These are phyloP conservation scores for Pseudonaja textilis DNA, from an alignment of 2,113 vertebrate species.

Conservation along the genomic window DNA sequence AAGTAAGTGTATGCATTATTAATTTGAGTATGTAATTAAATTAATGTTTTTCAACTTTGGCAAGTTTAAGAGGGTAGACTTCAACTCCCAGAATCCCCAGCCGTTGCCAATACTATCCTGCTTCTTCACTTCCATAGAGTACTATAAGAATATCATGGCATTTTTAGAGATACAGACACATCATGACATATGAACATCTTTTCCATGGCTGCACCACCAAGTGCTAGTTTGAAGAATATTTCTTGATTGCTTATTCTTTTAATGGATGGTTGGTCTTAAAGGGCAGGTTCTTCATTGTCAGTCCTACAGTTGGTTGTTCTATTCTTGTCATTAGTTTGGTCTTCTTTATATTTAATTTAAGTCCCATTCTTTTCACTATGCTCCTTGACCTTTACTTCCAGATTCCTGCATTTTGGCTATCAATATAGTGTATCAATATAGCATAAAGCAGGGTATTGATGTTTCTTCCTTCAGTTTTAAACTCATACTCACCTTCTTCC, in stretches of 20 bases:
- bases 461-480: neutral
- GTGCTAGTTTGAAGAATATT: neutral
- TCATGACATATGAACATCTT: neutral
- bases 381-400: neutral
- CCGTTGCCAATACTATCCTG: neutral
- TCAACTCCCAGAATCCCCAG: neutral
- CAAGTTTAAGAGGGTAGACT: neutral
- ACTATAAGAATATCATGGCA: neutral
- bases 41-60: neutral
- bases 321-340: neutral
- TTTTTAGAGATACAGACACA: neutral
- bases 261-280: neutral
- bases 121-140: neutral
- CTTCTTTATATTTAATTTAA: neutral
- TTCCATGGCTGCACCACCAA: neutral
- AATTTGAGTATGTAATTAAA: neutral
- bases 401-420: neutral
- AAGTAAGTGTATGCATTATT: neutral
- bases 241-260: neutral
- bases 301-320: neutral
- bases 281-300: neutral
- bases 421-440: neutral
- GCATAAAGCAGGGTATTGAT: neutral
- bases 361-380: neutral
- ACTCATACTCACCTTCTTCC: neutral